Base-by-base conservation (phyloP, 2,113 vertebrate species). In the Prochilodus magdalenae region DNA sequence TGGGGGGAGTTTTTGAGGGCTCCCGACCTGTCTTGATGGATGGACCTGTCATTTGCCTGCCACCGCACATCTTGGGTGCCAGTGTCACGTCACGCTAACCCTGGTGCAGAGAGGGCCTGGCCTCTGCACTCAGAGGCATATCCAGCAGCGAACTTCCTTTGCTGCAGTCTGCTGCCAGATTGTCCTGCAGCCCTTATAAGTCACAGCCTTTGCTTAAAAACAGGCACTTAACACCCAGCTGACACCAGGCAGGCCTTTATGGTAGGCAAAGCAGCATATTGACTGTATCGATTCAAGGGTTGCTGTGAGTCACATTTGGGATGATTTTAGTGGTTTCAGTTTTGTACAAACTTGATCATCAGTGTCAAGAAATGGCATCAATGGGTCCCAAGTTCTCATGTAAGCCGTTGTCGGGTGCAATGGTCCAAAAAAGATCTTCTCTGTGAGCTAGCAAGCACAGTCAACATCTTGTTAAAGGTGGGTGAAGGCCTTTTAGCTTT, bases 1-100 rank as follows among this genome's bases (percentile, higher is more conserved):
- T 77, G 66, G 67, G 77, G 77, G 77, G 51, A 11, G 22, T 55
- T 76, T 83, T 77, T 83, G 63, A 76, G 79, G 70, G 18, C 83
- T 84, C 44, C 40, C 10, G 73, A 83, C 66, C 80, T 63, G 77
- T 80, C 71, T 81, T 87, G 86, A 87, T 87, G 81, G 86, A 87
- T 87, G 55, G 71, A 24, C 77, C 77, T 85, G 81, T 85, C 83
- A 85, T 33, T 70, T 72, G 27, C 44, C 71, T 81, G 77, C 81
- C 73, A 83, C 62, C 49, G 5, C 10, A 20, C 15, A 12, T 71
- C 74, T 22, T 47, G 59, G 0, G 30, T 51, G 78, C 62, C 47
- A 60, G 59, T 65, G 78, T 77, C 79, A 40, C 75, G 65, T 71
- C 79, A 62, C 24, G 27, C 66, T 36, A 80, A 79, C 57, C 18